A percentile compares a stretch with the other conserved stretches of the same genome.
Conservation (phyloP, 2,113 vertebrate genomes). For the Reinhardtius hippoglossoides region DNA sequence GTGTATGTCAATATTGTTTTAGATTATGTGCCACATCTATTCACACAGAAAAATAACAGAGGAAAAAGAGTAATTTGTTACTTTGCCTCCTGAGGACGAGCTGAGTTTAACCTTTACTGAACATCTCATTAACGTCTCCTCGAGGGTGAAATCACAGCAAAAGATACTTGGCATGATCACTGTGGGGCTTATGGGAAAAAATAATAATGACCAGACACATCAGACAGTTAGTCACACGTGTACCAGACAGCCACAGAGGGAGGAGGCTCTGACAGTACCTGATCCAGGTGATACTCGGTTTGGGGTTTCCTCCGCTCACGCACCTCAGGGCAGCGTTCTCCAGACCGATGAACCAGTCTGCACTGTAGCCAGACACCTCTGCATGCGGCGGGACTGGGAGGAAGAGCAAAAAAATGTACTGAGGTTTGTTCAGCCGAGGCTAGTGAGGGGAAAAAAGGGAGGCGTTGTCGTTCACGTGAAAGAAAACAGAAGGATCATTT, state of each 20-base stretch:
- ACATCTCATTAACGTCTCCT: not conserved
- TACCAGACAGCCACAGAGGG: constrained; percentile 42
- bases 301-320: constrained; percentile 86
- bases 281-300: constrained; percentile 87
- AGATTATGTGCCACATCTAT: no score
- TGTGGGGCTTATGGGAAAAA: not conserved
- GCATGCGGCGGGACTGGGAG: constrained; percentile 78
- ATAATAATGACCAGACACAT: constrained; percentile 38
- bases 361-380: constrained; percentile 67
- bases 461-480: not conserved
- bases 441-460: not conserved
- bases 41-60: no score
- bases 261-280: constrained; percentile 78
- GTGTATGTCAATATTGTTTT: not conserved
- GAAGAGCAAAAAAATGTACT: not conserved
- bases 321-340: constrained; percentile 74
- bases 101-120: not conserved
- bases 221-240: constrained; percentile 61
- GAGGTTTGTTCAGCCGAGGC: not conserved
- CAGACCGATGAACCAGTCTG: constrained; percentile 71
- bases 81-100: not conserved
- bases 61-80: no score
- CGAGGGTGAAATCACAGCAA: no score
- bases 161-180: constrained; percentile 5
- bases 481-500: no score